These are phyloP conservation scores for Drosophila neonasuta DNA, from an alignment of 2,888 invertebrate species.

Conservation along the genomic window DNA sequence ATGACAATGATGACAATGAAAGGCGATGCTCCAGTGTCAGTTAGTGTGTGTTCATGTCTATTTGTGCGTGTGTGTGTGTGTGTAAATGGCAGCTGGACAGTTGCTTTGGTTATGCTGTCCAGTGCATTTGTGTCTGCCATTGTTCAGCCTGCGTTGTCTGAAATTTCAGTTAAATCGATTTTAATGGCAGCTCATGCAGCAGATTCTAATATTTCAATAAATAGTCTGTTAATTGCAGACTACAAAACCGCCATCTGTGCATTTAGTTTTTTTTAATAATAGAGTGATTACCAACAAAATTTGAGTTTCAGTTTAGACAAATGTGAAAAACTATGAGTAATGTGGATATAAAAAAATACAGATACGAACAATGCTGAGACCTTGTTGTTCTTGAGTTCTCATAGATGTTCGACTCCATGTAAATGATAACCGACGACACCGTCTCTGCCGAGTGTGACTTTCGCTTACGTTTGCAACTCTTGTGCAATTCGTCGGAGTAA, in stretches of 20 bases:
- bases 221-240: neutral
- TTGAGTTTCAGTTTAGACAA: slow-evolving; percentile 8
- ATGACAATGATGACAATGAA: slow-evolving; percentile 64
- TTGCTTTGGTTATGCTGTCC: slow-evolving; percentile 24
- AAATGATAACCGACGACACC: slow-evolving; percentile 56
- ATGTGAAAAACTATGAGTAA: slow-evolving; percentile 27
- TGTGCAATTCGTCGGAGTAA: slow-evolving; percentile 45
- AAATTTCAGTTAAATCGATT: slow-evolving; percentile 43
- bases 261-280: slow-evolving; percentile 1
- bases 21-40: slow-evolving; percentile 38
- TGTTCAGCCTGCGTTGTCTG: slow-evolving; percentile 28
- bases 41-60: neutral
- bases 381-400: slow-evolving; percentile 10
- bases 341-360: slow-evolving; percentile 17
- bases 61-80: slow-evolving; percentile 14
- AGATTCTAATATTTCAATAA: slow-evolving; percentile 22
- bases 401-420: slow-evolving; percentile 55
- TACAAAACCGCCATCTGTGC: neutral
- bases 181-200: slow-evolving; percentile 6
- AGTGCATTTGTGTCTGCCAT: slow-evolving; percentile 23
- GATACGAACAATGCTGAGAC: slow-evolving; percentile 10
- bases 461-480: slow-evolving; percentile 22
- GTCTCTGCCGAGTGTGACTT: slow-evolving; percentile 10
- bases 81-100: slow-evolving; percentile 39
- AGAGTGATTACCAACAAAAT: slow-evolving; percentile 19